Conservation (phyloP, 2,797 vertebrate genomes). For the Huso huso region DNA sequence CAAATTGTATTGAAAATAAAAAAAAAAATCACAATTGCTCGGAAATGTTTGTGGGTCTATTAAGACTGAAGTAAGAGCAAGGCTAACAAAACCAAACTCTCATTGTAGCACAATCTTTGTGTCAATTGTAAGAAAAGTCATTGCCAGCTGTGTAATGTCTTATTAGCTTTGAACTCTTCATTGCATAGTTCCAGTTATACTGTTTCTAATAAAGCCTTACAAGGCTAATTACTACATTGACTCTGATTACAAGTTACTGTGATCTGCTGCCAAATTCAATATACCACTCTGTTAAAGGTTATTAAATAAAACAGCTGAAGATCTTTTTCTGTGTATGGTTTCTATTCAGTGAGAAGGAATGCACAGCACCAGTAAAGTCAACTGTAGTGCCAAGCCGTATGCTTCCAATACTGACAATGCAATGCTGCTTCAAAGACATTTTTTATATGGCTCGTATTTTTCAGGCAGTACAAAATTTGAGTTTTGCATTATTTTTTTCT, state of each 20-base stretch:
- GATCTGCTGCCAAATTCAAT: conserved; percentile 40
- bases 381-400: not conserved
- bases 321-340: conserved; percentile 7
- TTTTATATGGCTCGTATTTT: not conserved
- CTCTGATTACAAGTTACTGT: conserved; percentile 38
- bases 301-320: conserved; percentile 15
- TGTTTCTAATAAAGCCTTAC: conserved; percentile 33
- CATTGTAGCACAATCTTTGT: not conserved
- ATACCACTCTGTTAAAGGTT: conserved; percentile 11
- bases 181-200: conserved; percentile 18
- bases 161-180: conserved; percentile 9
- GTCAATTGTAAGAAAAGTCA: not conserved
- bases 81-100: too few relatives aligned
- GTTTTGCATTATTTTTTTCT: too few relatives aligned
- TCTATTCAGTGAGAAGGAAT: conserved; percentile 6
- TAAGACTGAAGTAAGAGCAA: too few relatives aligned
- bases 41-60: too few relatives aligned
- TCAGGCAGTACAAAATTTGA: too few relatives aligned
- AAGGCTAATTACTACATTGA: conserved; percentile 44
- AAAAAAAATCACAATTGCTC: too few relatives aligned
- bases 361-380: conserved; percentile 5
- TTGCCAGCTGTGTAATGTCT: conserved; percentile 6
- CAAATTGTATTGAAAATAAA: too few relatives aligned
- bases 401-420: not conserved
- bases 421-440: not conserved